Evolutionary conservation across 2,797 vertebrate genomes (phyloP).

Genomic region (Cyprinella venusta): DNA sequence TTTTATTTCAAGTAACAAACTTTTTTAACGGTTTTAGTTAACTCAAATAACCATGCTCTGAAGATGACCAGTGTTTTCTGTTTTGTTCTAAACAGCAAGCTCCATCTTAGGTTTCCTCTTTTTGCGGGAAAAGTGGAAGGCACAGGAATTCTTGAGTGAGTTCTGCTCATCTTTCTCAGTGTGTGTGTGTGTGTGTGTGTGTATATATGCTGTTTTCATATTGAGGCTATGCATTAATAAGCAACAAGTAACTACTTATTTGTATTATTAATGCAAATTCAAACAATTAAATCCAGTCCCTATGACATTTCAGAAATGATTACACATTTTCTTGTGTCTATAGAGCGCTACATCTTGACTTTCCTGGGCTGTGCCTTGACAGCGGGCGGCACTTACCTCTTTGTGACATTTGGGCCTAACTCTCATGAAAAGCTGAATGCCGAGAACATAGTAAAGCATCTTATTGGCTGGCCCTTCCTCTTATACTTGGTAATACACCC

Average conservation of each 20-base stretch:
- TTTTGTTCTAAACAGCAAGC: slow-evolving; percentile 79
- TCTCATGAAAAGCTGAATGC: slow-evolving; percentile 90
- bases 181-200: no score
- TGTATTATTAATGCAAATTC: neutral
- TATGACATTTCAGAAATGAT: neutral
- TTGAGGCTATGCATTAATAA: slow-evolving; percentile 4
- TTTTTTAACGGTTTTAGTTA: neutral
- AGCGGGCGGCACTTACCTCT: slow-evolving; percentile 88
- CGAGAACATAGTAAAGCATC: slow-evolving; percentile 87
- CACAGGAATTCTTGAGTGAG: slow-evolving; percentile 94
- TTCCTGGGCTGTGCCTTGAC: slow-evolving; percentile 89
- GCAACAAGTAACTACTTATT: neutral
- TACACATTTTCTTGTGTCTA: slow-evolving; percentile 5
- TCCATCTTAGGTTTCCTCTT: slow-evolving; percentile 95
- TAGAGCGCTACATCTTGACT: slow-evolving; percentile 87
- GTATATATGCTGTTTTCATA: neutral
- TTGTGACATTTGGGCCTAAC: slow-evolving; percentile 94
- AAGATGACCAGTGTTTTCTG: neutral
- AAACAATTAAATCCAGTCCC: neutral
- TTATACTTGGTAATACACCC: slow-evolving; percentile 87
- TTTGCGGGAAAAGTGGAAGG: slow-evolving; percentile 92
- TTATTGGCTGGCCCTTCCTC: slow-evolving; percentile 93
- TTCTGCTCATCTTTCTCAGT: slow-evolving; percentile 52
- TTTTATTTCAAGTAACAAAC: no score
- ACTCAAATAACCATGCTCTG: neutral